phyloP scores from a whole-genome alignment of 2,888 invertebrate genomes.

The Macrophya annulata region DNA sequence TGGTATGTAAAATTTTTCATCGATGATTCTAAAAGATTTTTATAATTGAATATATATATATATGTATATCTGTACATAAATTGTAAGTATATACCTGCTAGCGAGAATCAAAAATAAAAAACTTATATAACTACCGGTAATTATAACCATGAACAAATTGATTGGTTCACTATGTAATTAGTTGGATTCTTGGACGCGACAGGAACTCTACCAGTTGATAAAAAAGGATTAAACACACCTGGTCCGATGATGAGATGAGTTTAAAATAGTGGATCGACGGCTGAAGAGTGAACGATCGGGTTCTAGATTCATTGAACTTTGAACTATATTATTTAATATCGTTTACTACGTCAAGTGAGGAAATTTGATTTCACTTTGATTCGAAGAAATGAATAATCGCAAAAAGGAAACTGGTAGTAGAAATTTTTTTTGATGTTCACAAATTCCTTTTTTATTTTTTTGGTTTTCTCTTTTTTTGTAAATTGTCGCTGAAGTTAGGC shows the following conservation, averaged over 20 bases:
- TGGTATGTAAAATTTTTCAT: background rate
- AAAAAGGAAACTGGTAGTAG: background rate
- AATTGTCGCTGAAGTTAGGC: background rate
- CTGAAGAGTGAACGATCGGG: conserved; percentile 14
- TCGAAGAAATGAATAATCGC: background rate
- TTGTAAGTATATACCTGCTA: background rate
- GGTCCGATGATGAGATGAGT: background rate
- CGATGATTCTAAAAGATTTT: background rate
- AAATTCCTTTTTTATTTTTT: background rate
- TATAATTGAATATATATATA: too few relatives aligned
- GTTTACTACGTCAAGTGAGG: background rate
- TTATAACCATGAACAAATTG: conserved; percentile 40
- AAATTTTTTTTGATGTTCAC: background rate
- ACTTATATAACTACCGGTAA: background rate
- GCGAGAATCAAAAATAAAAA: background rate
- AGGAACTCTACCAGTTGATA: background rate
- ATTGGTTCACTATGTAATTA: conserved; percentile 46
- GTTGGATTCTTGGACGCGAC: conserved; percentile 26
- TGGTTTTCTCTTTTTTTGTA: background rate
- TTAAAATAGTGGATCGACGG: background rate
- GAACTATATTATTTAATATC: background rate
- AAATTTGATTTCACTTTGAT: background rate
- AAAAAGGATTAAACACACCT: background rate
- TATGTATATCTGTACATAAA: background rate
- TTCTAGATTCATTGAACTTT: conserved; percentile 46